These are phyloP conservation scores for Malachius bipustulatus DNA, from an alignment of 2,888 invertebrate genomes.

Conservation along the genomic window DNA sequence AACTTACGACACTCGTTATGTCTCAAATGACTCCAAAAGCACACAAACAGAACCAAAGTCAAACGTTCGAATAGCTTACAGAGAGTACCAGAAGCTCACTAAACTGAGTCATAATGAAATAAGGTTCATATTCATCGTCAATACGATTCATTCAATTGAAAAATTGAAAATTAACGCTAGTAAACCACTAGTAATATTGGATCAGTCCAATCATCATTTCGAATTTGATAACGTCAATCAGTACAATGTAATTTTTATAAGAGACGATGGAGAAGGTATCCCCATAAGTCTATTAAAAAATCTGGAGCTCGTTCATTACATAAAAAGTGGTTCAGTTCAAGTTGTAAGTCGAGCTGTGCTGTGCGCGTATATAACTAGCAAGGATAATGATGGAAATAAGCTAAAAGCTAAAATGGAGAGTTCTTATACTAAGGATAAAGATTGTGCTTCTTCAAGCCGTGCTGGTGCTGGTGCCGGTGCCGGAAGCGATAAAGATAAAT, in stretches of 20 bases:
- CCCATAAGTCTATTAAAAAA: not conserved
- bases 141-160: not conserved
- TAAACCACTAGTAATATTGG: slow-evolving; percentile 1
- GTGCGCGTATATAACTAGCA: not conserved
- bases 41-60: not conserved
- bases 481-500: no score
- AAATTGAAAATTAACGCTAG: not conserved
- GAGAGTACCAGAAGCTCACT: not conserved
- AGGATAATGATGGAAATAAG: not conserved
- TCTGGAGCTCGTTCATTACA: not conserved
- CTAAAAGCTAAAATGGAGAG: no score
- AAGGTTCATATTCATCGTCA: not conserved
- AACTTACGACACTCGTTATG: not conserved
- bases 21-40: not conserved
- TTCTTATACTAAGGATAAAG: no score
- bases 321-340: not conserved
- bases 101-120: slow-evolving; percentile 1
- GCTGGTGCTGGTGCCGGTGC: no score
- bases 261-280: not conserved
- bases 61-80: not conserved
- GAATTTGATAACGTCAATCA: not conserved
- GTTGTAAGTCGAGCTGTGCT: not conserved
- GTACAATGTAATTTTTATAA: not conserved
- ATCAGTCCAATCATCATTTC: not conserved
- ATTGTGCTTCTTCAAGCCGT: no score